phyloP scores from a whole-genome alignment of 2,888 invertebrate species.

The Corythucha ciliata region DNA sequence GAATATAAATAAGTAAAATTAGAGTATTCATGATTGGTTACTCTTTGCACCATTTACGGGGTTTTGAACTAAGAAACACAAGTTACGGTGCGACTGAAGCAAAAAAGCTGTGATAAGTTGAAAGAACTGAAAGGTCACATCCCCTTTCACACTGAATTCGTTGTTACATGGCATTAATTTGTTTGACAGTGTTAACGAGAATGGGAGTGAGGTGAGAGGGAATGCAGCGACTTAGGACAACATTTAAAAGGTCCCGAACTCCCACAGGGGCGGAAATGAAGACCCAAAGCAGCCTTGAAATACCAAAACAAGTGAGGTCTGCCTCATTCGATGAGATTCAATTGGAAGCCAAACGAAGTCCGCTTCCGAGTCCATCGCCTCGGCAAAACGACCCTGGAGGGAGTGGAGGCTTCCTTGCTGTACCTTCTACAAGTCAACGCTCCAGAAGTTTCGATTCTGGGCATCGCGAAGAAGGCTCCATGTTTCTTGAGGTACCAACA shows the following conservation, averaged over 20 bases:
- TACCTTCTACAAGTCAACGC: slow-evolving; percentile 49
- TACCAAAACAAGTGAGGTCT: slow-evolving; percentile 81
- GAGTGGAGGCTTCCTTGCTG: slow-evolving; percentile 29
- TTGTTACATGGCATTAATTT: no score
- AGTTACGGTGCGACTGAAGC: no score
- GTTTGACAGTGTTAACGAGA: no score
- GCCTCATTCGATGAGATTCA: slow-evolving; percentile 87
- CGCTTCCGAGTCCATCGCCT: slow-evolving; percentile 46
- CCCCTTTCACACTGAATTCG: no score
- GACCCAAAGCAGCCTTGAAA: slow-evolving; percentile 81
- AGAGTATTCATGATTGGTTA: no score
- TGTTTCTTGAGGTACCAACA: slow-evolving; percentile 47
- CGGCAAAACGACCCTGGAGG: slow-evolving; percentile 32
- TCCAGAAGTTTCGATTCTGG: slow-evolving; percentile 74
- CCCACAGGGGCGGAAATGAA: slow-evolving; percentile 87
- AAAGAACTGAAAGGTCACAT: no score
- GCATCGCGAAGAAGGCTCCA: slow-evolving; percentile 43
- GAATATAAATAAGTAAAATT: no score
- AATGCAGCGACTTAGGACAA: slow-evolving; percentile 73
- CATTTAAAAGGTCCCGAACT: slow-evolving; percentile 77
- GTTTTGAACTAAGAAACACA: no score
- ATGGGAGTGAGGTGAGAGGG: slow-evolving; percentile 24
- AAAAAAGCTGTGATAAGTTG: no score
- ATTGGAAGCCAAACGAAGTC: slow-evolving; percentile 54
- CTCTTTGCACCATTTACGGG: no score